phyloP scores from a whole-genome alignment of 2,888 invertebrate species.

The Petrolisthes manimaculis region DNA sequence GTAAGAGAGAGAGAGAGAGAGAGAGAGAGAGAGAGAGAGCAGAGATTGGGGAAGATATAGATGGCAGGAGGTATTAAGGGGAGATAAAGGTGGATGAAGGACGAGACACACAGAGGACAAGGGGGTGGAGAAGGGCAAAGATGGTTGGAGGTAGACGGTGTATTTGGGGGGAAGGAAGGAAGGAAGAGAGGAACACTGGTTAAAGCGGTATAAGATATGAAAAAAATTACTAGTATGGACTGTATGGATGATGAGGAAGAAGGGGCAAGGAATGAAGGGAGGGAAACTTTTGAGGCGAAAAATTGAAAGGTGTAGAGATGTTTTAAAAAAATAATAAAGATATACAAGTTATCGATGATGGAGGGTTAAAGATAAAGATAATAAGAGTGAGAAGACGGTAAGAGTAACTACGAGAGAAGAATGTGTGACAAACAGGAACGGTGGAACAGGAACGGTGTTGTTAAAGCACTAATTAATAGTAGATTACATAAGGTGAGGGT shows the following conservation, averaged over 20 bases:
- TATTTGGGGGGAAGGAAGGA: not conserved
- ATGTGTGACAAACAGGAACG: no score
- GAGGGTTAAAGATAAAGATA: not conserved
- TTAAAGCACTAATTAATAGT: not conserved
- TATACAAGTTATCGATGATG: not conserved
- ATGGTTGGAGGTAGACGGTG: not conserved
- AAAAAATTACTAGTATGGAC: not conserved
- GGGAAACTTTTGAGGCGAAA: not conserved
- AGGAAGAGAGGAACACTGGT: not conserved
- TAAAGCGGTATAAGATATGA: no score
- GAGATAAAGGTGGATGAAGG: slow-evolving; percentile 24
- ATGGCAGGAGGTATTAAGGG: not conserved
- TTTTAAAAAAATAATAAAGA: no score
- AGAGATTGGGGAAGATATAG: not conserved
- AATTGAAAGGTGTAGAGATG: not conserved
- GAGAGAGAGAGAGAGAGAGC: not conserved
- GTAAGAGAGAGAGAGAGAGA: not conserved
- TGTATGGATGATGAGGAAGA: not conserved
- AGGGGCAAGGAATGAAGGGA: not conserved
- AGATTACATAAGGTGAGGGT: not conserved
- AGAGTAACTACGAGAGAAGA: not conserved
- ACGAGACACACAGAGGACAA: not conserved
- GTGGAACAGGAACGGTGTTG: not conserved
- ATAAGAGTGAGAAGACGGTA: not conserved
- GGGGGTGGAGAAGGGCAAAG: not conserved